A percentile compares a stretch with the other conserved stretches of the same genome.
These are phyloP conservation scores for Tachycineta bicolor DNA, from an alignment of 2,113 vertebrate species.

Conservation along the genomic window DNA sequence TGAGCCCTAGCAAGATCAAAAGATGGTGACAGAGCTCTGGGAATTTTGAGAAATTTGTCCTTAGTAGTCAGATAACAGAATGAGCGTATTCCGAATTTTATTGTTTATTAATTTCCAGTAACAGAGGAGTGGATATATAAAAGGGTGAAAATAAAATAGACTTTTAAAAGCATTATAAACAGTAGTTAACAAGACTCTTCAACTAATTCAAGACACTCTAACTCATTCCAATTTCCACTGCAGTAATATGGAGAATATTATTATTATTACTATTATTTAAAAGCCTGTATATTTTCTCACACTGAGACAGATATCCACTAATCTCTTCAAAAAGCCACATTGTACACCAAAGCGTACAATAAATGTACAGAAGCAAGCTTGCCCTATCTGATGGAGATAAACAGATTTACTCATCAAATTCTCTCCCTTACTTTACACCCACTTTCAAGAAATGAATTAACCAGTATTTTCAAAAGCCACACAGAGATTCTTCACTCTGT, in stretches of 20 bases:
- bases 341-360: not conserved
- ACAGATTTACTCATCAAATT: not conserved
- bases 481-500: not conserved
- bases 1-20: slow-evolving; percentile 30
- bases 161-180: not conserved
- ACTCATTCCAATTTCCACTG: not conserved
- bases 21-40: not conserved
- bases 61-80: not conserved
- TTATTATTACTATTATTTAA: not conserved
- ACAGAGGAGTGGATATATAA: not conserved
- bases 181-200: not conserved
- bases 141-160: not conserved
- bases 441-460: not conserved
- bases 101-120: not conserved
- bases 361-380: not conserved
- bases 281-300: not conserved
- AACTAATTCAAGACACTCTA: not conserved
- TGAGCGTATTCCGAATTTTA: not conserved
- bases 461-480: not conserved
- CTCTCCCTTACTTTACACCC: not conserved
- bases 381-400: not conserved
- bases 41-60: not conserved
- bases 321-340: not conserved
- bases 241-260: not conserved
- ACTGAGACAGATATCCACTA: not conserved